These are phyloP conservation scores for Noctilio leporinus DNA, from an alignment of 2,113 vertebrate species.

Conservation along the genomic window DNA sequence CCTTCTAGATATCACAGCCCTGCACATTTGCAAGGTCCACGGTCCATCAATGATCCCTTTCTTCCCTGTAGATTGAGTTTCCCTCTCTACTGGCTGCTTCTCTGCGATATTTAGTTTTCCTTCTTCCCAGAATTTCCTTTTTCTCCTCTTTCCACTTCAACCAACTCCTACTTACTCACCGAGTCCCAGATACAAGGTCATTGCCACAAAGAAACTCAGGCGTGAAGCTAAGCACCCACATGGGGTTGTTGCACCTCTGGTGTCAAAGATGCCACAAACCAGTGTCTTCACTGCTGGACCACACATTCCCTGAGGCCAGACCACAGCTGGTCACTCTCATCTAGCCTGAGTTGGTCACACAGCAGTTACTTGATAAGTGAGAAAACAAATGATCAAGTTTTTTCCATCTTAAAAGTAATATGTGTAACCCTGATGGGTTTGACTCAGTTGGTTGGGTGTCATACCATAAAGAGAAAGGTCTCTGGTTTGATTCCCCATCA, in stretches of 20 bases:
- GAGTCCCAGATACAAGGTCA: not conserved
- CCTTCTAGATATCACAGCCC: not conserved
- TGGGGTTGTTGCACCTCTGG: not conserved
- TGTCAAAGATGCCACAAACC: not conserved
- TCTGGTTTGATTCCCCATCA: too few relatives aligned
- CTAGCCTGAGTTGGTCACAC: not conserved
- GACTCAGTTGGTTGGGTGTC: too few relatives aligned
- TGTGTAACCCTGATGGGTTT: too few relatives aligned
- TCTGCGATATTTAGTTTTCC: not conserved
- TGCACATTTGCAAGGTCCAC: not conserved
- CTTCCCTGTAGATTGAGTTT: too few relatives aligned
- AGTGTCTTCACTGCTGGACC: not conserved
- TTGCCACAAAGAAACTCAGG: not conserved
- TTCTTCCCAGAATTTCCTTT: not conserved
- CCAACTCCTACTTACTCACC: not conserved
- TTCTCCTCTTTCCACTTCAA: not conserved
- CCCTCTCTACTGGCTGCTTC: not conserved
- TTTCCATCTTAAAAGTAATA: not conserved
- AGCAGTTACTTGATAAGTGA: not conserved
- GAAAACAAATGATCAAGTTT: not conserved
- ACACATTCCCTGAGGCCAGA: fast-evolving
- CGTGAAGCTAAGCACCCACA: not conserved
- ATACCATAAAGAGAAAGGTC: too few relatives aligned
- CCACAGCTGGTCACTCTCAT: not conserved
- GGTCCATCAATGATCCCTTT: not conserved